These are phyloP conservation scores for Antedon mediterranea DNA, from an alignment of 53 echinoderm and acorn worm species.

Conservation along the genomic window DNA sequence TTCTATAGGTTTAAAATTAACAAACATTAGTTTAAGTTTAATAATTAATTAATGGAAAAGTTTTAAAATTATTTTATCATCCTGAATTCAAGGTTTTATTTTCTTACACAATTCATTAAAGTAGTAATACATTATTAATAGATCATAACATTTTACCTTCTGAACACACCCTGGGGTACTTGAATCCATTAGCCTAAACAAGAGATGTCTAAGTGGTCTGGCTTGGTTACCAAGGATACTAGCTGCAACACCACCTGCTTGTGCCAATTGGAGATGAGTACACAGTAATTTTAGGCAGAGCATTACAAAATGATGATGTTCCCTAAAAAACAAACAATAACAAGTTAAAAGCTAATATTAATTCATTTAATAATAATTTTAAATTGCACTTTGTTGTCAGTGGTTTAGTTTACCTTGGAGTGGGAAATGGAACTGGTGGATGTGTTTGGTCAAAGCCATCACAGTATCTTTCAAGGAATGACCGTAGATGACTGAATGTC, in stretches of 20 bases:
- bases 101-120: too few relatives aligned
- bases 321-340: slow-evolving; percentile 42
- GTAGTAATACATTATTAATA: too few relatives aligned
- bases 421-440: slow-evolving; percentile 91
- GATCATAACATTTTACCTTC: slow-evolving; percentile 31
- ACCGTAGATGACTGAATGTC: slow-evolving; percentile 62
- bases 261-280: slow-evolving; percentile 89
- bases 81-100: too few relatives aligned
- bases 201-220: slow-evolving; percentile 68
- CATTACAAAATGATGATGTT: slow-evolving; percentile 93
- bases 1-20: too few relatives aligned
- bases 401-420: slow-evolving; percentile 64
- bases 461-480: slow-evolving; percentile 91
- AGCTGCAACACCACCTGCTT: slow-evolving; percentile 80
- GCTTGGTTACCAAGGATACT: slow-evolving; percentile 84
- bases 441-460: slow-evolving; percentile 67
- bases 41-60: too few relatives aligned
- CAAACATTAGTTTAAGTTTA: too few relatives aligned
- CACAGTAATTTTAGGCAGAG: slow-evolving; percentile 79
- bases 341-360: too few relatives aligned
- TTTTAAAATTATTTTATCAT: too few relatives aligned
- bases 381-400: too few relatives aligned
- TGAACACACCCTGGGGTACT: slow-evolving; percentile 86
- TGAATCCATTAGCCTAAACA: slow-evolving; percentile 90
- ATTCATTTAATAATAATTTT: too few relatives aligned